Evolutionary conservation across 2,797 vertebrate genomes (phyloP), one percentile per base, ranked within the genome.

Genomic region (Arctocebus calabarensis): DNA sequence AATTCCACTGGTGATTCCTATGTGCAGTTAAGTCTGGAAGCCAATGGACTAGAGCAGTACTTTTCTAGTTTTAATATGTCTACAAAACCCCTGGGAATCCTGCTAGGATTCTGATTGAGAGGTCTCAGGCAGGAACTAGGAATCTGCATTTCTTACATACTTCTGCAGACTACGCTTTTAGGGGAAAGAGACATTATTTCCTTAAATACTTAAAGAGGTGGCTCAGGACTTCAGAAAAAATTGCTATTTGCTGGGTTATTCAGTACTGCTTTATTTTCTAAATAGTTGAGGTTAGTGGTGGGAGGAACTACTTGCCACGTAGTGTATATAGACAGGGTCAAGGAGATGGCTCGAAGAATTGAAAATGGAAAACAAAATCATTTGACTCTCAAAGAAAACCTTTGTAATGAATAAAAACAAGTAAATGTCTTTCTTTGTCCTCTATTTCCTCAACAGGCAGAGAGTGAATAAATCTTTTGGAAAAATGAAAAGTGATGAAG

Each of bases 381-480:
- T 74, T 88, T 93, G 74, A 88, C 75, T 94, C 86, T 93, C 92
- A 95, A 96, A 95, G 84, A 78, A 88, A 91, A 83, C 25, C 20
- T 45, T 70, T 94, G 45, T 55, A 85, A 79, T 45, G 85, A 91
- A 90, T 95, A 90, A 95, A 97, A 97, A 86, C 11, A 17, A 97
- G 70, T 73, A 71, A 92, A 83, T 83, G 40, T 43, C 37, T 95
- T 95, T 59, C 19, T 68, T 73, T 90, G 61, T 94, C 83, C 94
- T 94, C 88, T 91, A 11, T 89, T 96, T 94, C 66, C 83, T 90
- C 92, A 94, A 95, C 23, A 94, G 86, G 77, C 14, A 68, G 74
- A 94, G 37, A 94, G 64, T 68, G 59, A 95, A 93, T 96, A 94
- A 84, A 97, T 93, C 88, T 96, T 91, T 96, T 85, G 96, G 94